Evolutionary conservation across 2,797 vertebrate species (phyloP).

Genomic region (Myiothlypis chrysogaster): DNA sequence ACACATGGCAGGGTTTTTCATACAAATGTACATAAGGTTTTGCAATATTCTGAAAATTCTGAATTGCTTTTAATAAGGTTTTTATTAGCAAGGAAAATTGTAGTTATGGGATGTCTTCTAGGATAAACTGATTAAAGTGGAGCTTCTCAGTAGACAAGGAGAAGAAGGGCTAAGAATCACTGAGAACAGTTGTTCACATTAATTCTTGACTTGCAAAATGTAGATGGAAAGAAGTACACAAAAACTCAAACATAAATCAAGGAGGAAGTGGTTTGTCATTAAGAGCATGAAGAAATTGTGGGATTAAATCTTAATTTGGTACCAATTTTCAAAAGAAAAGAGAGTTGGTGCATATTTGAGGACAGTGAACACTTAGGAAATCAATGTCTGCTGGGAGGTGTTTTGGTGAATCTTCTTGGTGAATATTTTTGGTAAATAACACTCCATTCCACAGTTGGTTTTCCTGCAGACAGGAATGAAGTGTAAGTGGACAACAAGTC

Average conservation of each 20-base stretch:
- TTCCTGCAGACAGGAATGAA: not conserved
- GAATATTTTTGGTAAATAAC: not conserved
- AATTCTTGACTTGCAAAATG: not conserved
- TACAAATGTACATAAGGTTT: not conserved
- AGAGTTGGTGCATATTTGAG: not conserved
- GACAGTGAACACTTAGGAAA: not conserved
- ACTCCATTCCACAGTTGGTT: not conserved
- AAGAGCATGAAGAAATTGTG: fast-evolving
- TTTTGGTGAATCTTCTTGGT: not conserved
- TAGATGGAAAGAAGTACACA: not conserved
- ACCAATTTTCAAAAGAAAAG: not conserved
- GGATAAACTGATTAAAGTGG: not conserved
- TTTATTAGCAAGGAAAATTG: not conserved
- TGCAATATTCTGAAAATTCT: not conserved
- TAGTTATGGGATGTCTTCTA: not conserved
- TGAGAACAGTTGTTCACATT: not conserved
- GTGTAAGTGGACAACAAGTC: not conserved
- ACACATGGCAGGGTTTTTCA: not conserved
- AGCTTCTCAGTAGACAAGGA: not conserved
- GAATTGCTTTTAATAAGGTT: not conserved
- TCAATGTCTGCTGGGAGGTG: no score
- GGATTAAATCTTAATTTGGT: not conserved
- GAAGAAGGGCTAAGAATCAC: not conserved
- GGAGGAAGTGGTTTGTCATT: not conserved
- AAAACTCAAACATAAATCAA: not conserved